Percentiles rank a stretch among this genome's conserved stretches.
Evolutionary conservation across 2,113 vertebrate genomes (phyloP).

Genomic region (Stomatorhinus ivindoensis): DNA sequence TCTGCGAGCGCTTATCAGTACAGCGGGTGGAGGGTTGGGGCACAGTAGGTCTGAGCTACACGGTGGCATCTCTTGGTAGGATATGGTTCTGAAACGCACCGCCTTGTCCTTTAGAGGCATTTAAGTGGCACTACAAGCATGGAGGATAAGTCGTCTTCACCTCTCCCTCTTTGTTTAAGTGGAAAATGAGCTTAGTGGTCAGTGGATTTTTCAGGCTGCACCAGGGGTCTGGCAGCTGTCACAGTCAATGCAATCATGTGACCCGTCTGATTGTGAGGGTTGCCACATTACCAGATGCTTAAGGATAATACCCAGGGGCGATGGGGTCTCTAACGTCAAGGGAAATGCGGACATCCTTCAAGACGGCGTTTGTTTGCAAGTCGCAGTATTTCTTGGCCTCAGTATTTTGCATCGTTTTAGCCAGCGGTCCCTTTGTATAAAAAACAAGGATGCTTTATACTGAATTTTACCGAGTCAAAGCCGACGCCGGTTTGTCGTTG

Average conservation of each 20-base stretch:
- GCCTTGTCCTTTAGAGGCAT: neutral
- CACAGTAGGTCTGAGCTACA: too few species aligned
- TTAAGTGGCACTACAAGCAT: neutral
- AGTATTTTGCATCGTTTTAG: neutral
- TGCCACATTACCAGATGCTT: neutral
- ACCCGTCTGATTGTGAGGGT: neutral
- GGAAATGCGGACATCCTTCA: neutral
- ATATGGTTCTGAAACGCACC: neutral
- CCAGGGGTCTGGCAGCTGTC: neutral
- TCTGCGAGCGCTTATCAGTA: neutral
- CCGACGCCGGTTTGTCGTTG: neutral
- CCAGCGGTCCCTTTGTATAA: neutral
- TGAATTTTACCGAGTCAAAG: neutral
- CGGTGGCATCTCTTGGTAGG: neutral
- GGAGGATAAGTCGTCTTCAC: neutral
- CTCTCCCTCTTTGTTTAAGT: neutral
- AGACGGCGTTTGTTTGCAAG: neutral
- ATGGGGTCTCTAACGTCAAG: neutral
- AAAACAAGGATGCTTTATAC: neutral
- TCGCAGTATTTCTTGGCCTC: neutral
- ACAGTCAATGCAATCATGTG: neutral
- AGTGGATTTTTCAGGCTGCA: constrained; percentile 9
- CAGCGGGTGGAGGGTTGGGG: neutral
- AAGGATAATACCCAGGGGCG: neutral
- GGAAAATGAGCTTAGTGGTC: constrained; percentile 1